These are phyloP conservation scores for Phaethornis superciliosus DNA, from an alignment of 2,113 vertebrate species.

Conservation along the genomic window DNA sequence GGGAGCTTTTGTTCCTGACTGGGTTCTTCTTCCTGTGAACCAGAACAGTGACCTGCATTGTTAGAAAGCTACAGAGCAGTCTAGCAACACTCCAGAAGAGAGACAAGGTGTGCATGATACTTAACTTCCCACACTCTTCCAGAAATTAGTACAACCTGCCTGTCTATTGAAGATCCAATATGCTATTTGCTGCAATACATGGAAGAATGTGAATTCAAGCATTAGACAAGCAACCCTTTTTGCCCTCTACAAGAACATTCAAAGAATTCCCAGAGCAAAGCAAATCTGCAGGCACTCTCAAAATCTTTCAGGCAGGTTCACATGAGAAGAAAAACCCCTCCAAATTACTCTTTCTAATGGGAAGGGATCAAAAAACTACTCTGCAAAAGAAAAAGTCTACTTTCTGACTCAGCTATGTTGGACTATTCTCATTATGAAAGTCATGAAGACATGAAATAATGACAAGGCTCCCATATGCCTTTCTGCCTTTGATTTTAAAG, in stretches of 20 bases:
- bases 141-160: neutral
- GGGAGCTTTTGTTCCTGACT: conserved; percentile 7
- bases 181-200: neutral
- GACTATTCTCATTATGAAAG: neutral
- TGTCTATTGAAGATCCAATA: neutral
- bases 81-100: neutral
- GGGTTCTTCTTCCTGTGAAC: conserved; percentile 54
- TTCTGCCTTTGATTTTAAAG: neutral
- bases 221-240: neutral
- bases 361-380: neutral
- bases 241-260: neutral
- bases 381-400: neutral
- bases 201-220: neutral
- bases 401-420: neutral
- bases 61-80: neutral
- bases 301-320: neutral
- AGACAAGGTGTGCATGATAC: neutral
- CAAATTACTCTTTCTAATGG: neutral
- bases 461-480: neutral
- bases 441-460: neutral
- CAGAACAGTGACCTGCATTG: neutral
- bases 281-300: neutral
- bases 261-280: neutral
- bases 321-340: neutral
- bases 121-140: neutral